Conservation (phyloP, 2,113 vertebrate genomes). For the Eurypyga helias region DNA sequence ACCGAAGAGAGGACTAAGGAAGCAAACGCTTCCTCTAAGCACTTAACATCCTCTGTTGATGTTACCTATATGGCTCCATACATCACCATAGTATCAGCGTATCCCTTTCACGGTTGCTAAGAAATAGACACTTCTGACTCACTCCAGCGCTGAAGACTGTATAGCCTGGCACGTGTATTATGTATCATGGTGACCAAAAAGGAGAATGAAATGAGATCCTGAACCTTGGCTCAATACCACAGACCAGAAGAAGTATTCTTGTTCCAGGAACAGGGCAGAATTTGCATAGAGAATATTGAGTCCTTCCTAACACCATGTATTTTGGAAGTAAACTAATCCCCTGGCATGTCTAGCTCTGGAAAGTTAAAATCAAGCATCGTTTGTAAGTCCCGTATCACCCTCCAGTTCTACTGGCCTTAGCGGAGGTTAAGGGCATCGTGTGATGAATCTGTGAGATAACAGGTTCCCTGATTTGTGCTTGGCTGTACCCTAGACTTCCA, state of each 20-base stretch:
- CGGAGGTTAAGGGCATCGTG: not conserved
- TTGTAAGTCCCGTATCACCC: not conserved
- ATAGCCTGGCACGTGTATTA: not conserved
- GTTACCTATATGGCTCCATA: not conserved
- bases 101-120: not conserved
- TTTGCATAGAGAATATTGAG: not conserved
- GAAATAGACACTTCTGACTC: not conserved
- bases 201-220: not conserved
- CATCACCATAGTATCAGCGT: not conserved
- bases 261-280: not conserved
- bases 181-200: not conserved
- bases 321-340: not conserved
- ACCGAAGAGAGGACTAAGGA: not conserved
- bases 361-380: not conserved
- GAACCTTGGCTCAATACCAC: not conserved
- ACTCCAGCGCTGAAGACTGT: not conserved
- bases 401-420: not conserved
- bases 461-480: not conserved
- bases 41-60: not conserved
- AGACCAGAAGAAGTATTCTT: not conserved
- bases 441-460: not conserved
- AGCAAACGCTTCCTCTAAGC: not conserved
- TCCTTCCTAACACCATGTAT: not conserved
- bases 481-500: not conserved
- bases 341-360: not conserved